Evolutionary conservation across 2,797 vertebrate species (phyloP), one percentile per base, ranked within the genome.

Genomic region (Poeciliopsis presidionis): DNA sequence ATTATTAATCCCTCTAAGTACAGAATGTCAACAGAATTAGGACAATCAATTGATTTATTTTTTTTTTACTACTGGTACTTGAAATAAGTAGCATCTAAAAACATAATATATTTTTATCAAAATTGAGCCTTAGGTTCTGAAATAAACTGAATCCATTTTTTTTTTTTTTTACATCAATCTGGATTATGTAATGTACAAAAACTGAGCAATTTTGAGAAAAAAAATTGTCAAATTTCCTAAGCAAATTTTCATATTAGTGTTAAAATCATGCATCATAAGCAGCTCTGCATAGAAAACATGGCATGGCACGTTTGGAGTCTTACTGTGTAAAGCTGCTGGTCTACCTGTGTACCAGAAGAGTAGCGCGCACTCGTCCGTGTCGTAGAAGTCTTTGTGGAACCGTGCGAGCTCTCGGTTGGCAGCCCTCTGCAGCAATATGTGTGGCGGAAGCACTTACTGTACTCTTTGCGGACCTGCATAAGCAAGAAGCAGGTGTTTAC

Each of bases 321-420:
- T 71, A 71, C 67, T 71, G 74, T 36, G 72, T 45, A 75, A 86
- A 79, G 81, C 33, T 71, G 83, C 25, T 92, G 88, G 41, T 78
- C 85, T 97, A 99, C 98, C 98, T 99, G 98, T 71, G 98, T 99
- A 93, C 97, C 98, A 79, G 98, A 99, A 88, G 98, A 99, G 89
- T 99, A 99, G 84, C 98, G 97, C 47, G 98, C 98, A 9, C 97
- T 99, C 75, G 98, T 99, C 93, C 98, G 96, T 51, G 97, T 95
- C 59, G 97, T 97, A 18, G 98, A 98, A 0, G 98, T 97, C 94
- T 99, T 99, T 79, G 96, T 97, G 33, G 98, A 98, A 28, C 97
- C 97, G 89, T 99, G 98, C 5, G 98, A 97, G 95, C 95, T 99
- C 94, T 99, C 98, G 0, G 97, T 97, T 0, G 97, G 97, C 77